These are phyloP conservation scores for Buceros bicornis DNA, from an alignment of 2,797 vertebrate species.

Conservation along the genomic window DNA sequence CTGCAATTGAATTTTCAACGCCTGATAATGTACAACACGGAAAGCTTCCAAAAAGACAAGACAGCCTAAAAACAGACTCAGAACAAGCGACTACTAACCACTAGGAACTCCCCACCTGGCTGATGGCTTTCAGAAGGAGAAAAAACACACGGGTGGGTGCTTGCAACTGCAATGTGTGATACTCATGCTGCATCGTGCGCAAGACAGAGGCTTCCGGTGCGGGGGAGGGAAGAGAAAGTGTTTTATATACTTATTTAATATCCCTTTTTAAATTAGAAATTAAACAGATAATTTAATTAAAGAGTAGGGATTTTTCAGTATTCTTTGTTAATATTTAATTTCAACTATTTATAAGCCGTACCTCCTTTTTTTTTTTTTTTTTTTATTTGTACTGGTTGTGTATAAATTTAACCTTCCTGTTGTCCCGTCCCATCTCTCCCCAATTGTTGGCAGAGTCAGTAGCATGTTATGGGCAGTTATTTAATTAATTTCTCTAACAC, in stretches of 20 bases:
- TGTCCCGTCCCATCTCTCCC: conserved; percentile 74
- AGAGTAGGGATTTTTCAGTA: conserved; percentile 92
- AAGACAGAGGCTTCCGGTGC: conserved; percentile 63
- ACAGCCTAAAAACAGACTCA: conserved; percentile 65
- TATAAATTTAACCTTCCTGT: conserved; percentile 79
- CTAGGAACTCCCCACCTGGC: conserved; percentile 70
- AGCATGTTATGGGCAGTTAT: conserved; percentile 82
- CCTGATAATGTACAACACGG: conserved; percentile 68
- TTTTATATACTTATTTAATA: conserved; percentile 88
- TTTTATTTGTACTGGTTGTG: conserved; percentile 79
- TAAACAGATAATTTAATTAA: conserved; percentile 87
- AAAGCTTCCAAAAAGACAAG: conserved; percentile 69
- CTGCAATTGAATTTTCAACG: conserved; percentile 65
- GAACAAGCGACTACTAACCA: conserved; percentile 74
- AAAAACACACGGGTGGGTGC: conserved; percentile 57
- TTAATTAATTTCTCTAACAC: conserved; percentile 84
- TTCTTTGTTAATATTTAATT: conserved; percentile 98
- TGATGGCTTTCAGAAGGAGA: conserved; percentile 61
- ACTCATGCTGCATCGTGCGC: conserved; percentile 51
- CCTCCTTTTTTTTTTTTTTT: conserved; percentile 77
- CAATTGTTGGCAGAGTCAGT: conserved; percentile 82
- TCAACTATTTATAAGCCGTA: conserved; percentile 92
- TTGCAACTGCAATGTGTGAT: conserved; percentile 57
- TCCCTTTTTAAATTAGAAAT: conserved; percentile 86
- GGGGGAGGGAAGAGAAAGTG: conserved; percentile 81